Percentiles rank a stretch among this genome's conserved stretches.
Evolutionary conservation across 2,888 invertebrate species (phyloP).

Genomic region (Platerodrilus igneus): DNA sequence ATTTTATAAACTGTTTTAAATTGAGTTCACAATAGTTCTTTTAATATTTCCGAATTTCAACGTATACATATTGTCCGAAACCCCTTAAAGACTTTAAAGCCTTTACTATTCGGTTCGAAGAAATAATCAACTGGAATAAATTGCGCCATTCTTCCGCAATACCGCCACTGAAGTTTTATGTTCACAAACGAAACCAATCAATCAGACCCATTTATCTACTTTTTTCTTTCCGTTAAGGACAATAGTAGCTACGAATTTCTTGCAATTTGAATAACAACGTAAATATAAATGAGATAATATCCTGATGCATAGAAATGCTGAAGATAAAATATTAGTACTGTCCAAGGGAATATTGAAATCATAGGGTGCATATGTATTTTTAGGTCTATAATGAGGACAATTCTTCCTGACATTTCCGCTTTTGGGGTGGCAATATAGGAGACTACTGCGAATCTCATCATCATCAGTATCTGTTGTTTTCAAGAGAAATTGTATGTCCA

Average conservation of each 20-base stretch:
- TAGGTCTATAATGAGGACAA: conserved; percentile 43
- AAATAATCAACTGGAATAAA: too few relatives aligned
- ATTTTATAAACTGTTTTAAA: too few relatives aligned
- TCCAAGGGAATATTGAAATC: conserved; percentile 45
- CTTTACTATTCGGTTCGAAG: too few relatives aligned
- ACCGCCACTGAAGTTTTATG: too few relatives aligned
- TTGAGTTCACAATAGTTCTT: too few relatives aligned
- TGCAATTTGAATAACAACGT: conserved; percentile 23
- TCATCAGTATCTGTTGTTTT: too few relatives aligned
- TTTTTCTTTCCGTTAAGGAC: conserved; percentile 15
- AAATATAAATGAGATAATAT: conserved; percentile 43
- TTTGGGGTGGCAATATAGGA: conserved; percentile 40
- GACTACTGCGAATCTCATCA: conserved; percentile 47
- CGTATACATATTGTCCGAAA: too few relatives aligned
- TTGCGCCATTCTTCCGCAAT: too few relatives aligned
- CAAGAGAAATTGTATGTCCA: too few relatives aligned
- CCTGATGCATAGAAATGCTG: conserved; percentile 39
- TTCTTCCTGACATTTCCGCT: conserved; percentile 42
- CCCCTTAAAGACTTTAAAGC: too few relatives aligned
- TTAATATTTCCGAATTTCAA: too few relatives aligned
- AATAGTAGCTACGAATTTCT: conserved; percentile 16
- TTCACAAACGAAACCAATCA: conserved; percentile 14
- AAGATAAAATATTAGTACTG: conserved; percentile 45
- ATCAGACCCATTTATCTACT: conserved; percentile 18
- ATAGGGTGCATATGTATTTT: conserved; percentile 48